Percentiles rank a stretch among this genome's conserved stretches.
These are phyloP conservation scores for Polypedilum pembai DNA, from an alignment of 1,140 invertebrate genomes.

Conservation along the genomic window DNA sequence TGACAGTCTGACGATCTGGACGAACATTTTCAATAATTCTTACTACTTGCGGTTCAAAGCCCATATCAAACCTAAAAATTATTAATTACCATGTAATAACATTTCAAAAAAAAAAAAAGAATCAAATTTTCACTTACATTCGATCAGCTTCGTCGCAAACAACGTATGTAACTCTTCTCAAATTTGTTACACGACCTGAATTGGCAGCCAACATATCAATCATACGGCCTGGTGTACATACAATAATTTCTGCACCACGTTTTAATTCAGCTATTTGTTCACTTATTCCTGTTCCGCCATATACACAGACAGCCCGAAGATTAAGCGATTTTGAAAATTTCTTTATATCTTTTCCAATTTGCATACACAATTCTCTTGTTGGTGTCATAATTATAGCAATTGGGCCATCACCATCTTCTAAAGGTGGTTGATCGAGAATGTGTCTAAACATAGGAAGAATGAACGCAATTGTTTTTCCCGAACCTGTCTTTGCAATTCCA, in stretches of 20 bases:
- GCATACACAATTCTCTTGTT: conserved; percentile 96
- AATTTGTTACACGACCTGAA: conserved; percentile 92
- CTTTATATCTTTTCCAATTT: conserved; percentile 95
- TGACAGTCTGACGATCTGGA: conserved; percentile 94
- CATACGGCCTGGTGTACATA: conserved; percentile 98
- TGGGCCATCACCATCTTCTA: conserved; percentile 95
- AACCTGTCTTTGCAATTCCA: conserved; percentile 98
- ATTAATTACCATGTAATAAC: no score
- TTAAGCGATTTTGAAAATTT: conserved; percentile 88
- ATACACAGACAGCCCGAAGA: conserved; percentile 89
- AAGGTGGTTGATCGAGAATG: conserved; percentile 84
- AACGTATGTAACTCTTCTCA: conserved; percentile 90
- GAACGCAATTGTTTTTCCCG: conserved; percentile 98
- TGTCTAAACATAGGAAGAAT: conserved; percentile 98
- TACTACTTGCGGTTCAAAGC: conserved; percentile 62
- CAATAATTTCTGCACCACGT: conserved; percentile 95
- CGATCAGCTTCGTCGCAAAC: conserved; percentile 98
- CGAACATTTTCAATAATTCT: conserved; percentile 95
- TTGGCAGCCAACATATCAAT: conserved; percentile 99
- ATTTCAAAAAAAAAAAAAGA: conserved; percentile 31
- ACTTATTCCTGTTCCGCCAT: conserved; percentile 81
- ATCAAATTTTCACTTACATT: conserved; percentile 54
- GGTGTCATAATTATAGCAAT: conserved; percentile 97
- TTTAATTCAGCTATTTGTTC: conserved; percentile 94
- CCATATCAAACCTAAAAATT: conserved; percentile 5